Percentiles rank a stretch among this genome's conserved stretches.
Evolutionary conservation across 2,113 vertebrate species (phyloP).

Genomic region (Ciconia maguari): DNA sequence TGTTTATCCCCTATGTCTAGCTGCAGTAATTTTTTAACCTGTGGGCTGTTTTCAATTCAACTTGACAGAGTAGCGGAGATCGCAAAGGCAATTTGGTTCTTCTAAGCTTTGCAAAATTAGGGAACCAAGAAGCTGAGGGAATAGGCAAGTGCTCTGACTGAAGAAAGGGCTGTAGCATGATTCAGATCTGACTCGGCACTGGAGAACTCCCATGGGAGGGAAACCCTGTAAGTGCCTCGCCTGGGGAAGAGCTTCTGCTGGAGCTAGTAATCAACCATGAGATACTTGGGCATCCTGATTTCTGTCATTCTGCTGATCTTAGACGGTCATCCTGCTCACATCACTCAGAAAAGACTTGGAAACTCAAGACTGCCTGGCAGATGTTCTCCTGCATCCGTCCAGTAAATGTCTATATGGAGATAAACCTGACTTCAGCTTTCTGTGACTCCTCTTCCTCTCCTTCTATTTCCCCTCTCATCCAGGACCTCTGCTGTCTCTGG

Average conservation of each 20-base stretch:
- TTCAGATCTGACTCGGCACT: not conserved
- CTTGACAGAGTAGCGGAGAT: not conserved
- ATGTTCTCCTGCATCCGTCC: not conserved
- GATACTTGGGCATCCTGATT: not conserved
- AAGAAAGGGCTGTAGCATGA: not conserved
- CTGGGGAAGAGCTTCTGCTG: not conserved
- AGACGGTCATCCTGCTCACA: not conserved
- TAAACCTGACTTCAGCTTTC: not conserved
- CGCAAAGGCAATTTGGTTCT: not conserved
- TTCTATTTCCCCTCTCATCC: rapidly evolving
- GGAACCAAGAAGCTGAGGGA: not conserved
- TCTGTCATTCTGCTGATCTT: not conserved
- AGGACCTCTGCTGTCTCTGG: not conserved
- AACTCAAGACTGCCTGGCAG: not conserved
- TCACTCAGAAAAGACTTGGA: not conserved
- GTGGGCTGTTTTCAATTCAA: not conserved
- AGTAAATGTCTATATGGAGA: not conserved
- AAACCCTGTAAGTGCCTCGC: not conserved
- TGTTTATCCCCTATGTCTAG: not conserved
- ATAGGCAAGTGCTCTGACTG: not conserved
- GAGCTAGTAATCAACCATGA: not conserved
- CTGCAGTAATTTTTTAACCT: not conserved
- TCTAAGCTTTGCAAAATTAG: not conserved
- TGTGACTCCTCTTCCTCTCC: not conserved
- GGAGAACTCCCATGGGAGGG: not conserved